These are phyloP conservation scores for Calliopum simillimum DNA, from an alignment of 2,888 invertebrate species.

Conservation along the genomic window DNA sequence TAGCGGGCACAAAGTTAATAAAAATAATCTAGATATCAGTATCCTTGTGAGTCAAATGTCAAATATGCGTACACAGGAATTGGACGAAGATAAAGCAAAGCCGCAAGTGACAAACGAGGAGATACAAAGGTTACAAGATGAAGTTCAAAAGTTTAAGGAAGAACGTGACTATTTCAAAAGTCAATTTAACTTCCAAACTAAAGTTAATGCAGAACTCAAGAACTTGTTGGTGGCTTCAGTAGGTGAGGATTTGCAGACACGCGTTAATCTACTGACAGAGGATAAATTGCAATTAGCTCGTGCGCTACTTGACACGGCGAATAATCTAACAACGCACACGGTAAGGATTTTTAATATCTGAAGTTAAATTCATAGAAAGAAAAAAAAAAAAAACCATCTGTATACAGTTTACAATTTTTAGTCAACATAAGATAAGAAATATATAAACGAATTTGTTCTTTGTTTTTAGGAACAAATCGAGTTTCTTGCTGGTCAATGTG, in stretches of 20 bases:
- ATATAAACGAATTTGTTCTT: too few relatives aligned
- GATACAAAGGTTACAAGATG: slow-evolving; percentile 47
- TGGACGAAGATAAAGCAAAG: slow-evolving; percentile 68
- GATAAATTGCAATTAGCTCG: slow-evolving; percentile 89
- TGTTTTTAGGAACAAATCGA: slow-evolving; percentile 83
- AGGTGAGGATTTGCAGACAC: slow-evolving; percentile 91
- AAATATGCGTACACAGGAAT: slow-evolving; percentile 74
- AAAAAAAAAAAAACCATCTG: neutral
- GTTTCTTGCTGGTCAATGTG: slow-evolving; percentile 92
- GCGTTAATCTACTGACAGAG: slow-evolving; percentile 90
- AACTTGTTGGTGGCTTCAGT: slow-evolving; percentile 93
- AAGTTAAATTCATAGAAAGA: neutral
- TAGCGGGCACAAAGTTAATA: slow-evolving; percentile 58
- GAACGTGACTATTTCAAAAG: slow-evolving; percentile 81
- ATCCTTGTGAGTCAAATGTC: slow-evolving; percentile 79
- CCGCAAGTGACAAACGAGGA: slow-evolving; percentile 55
- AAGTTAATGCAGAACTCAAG: slow-evolving; percentile 92
- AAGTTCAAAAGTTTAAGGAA: slow-evolving; percentile 69
- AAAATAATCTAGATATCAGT: slow-evolving; percentile 75
- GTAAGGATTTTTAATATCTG: too few relatives aligned
- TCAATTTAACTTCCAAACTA: slow-evolving; percentile 87
- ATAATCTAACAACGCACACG: slow-evolving; percentile 87
- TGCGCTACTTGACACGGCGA: slow-evolving; percentile 86
- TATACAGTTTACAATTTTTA: too few relatives aligned
- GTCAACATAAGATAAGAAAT: too few relatives aligned